Evolutionary conservation across 2,113 vertebrate species (phyloP), one percentile per base, ranked within the genome.

Genomic region (Cyrtonyx montezumae): DNA sequence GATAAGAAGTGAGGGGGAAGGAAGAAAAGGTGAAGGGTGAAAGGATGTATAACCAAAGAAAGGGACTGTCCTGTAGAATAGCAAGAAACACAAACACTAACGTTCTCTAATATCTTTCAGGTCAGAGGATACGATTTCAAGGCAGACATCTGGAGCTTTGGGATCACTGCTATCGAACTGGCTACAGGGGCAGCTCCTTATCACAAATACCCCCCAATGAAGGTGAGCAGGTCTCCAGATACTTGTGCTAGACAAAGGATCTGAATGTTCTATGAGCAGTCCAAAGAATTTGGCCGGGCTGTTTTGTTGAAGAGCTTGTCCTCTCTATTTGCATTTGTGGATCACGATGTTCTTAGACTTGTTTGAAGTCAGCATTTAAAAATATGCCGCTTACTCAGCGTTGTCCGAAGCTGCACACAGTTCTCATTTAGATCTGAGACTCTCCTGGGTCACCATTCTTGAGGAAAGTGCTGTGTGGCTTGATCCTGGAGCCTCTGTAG

Each of bases 101-200:
- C 37, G 1, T 81, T 16, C 55, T 55, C 58, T 66, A 48, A 18
- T 93, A 3, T 63, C 89, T 96, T 94, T 12, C 94, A 99, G 99
- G 99, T 99, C 59, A 98, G 98, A 93, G 99, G 99, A 65, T 99
- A 99, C 21, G 99, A 99, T 96, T 99, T 99, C 96, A 99, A 99
- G 97, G 99, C 99, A 40, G 99, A 99, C 95, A 99, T 99, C 95
- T 99, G 99, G 99, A 99, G 99, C 97, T 99, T 99, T 94, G 99
- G 99, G n/a, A 99, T 99, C 95, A 99, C 99, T 20, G 99, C 99
- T 45, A 99, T 99, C 8, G 99, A 99, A 91, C 95, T 99, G 88
- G 99, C 99, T 46, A 99, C 99, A 0, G 99, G 99, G 56, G 99
- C 99, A 15, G 99, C 99, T 80, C 99, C 99, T 42, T 99, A 99